These are phyloP conservation scores for Neocrepidodera transversa DNA, from an alignment of 2,888 invertebrate species.

Conservation along the genomic window DNA sequence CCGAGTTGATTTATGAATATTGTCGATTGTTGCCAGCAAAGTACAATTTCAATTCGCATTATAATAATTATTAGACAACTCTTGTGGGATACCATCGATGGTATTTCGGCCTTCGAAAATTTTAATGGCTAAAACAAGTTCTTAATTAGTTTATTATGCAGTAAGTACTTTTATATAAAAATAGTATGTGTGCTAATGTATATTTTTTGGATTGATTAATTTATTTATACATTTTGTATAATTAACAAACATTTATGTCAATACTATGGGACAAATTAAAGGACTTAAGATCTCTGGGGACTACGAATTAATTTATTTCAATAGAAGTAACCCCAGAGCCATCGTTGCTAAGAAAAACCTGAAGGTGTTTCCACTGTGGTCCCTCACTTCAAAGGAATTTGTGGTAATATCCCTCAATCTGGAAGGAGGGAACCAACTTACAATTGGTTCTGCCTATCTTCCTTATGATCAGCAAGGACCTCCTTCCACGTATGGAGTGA, in stretches of 20 bases:
- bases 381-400: neutral
- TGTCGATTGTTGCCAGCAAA: slow-evolving; percentile 31
- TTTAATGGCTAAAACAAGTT: slow-evolving; percentile 38
- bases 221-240: neutral
- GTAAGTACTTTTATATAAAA: slow-evolving; percentile 19
- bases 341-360: too few relatives aligned
- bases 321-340: too few relatives aligned
- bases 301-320: too few relatives aligned
- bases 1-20: slow-evolving; percentile 40
- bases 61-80: slow-evolving; percentile 39
- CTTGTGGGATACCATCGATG: slow-evolving; percentile 34
- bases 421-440: too few relatives aligned
- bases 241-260: neutral
- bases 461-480: too few relatives aligned
- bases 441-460: too few relatives aligned
- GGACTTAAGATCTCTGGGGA: too few relatives aligned
- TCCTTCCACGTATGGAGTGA: too few relatives aligned
- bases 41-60: slow-evolving; percentile 39
- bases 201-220: neutral
- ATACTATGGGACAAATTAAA: neutral
- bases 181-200: slow-evolving; percentile 3
- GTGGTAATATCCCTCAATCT: neutral
- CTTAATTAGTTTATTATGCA: slow-evolving; percentile 36
- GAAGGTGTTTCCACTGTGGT: too few relatives aligned
- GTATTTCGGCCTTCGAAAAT: slow-evolving; percentile 35